Percentiles rank a stretch among this genome's conserved stretches.
These are phyloP conservation scores for Temnothorax curvispinosus DNA, from an alignment of 1,140 invertebrate genomes.

Conservation along the genomic window DNA sequence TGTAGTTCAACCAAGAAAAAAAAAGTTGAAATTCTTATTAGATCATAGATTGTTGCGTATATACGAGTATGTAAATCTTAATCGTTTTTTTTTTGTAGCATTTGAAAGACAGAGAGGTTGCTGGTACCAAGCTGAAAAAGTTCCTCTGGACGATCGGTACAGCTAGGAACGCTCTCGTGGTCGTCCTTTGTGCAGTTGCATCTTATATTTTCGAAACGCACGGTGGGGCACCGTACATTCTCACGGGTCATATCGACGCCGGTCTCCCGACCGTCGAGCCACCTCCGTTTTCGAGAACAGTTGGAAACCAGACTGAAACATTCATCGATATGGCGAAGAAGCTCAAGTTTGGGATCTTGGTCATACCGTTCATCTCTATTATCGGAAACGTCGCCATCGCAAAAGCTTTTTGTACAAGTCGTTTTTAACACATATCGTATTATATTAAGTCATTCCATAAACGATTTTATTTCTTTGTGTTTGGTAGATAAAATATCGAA, in stretches of 20 bases:
- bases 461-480: background rate
- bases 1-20: too few species aligned
- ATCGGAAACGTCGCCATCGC: conserved; percentile 92
- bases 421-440: conserved; percentile 55
- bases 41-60: too few species aligned
- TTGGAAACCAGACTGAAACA: conserved; percentile 85
- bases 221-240: conserved; percentile 82
- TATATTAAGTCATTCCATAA: background rate
- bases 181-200: conserved; percentile 88
- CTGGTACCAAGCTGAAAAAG: conserved; percentile 85
- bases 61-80: too few species aligned
- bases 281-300: conserved; percentile 85
- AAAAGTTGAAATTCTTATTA: too few species aligned
- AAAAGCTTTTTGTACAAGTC: conserved; percentile 89
- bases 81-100: conserved; percentile 75
- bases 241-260: conserved; percentile 86
- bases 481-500: background rate
- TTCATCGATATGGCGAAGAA: conserved; percentile 87
- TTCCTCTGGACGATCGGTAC: conserved; percentile 89
- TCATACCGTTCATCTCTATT: conserved; percentile 90
- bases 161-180: conserved; percentile 92
- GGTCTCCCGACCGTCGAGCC: conserved; percentile 86
- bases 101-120: conserved; percentile 85
- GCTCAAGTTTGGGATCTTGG: conserved; percentile 88
- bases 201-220: conserved; percentile 85